Evolutionary conservation across 2,888 invertebrate species (phyloP).

Genomic region (Drosophila demipolita): DNA sequence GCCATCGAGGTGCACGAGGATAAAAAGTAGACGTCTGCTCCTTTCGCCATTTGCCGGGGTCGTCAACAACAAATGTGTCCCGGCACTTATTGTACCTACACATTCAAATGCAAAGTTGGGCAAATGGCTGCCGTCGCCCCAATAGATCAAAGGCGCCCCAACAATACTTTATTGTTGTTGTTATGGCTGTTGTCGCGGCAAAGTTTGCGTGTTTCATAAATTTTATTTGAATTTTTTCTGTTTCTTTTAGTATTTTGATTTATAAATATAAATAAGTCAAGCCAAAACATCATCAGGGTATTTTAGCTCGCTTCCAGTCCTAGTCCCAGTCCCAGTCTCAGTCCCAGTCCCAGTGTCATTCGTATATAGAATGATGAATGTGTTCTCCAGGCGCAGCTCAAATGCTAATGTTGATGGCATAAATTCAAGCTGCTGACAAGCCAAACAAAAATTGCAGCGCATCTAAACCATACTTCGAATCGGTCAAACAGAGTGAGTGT

Average conservation of each 20-base stretch:
- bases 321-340: not conserved
- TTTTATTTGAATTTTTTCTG: slow-evolving; percentile 20
- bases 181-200: slow-evolving; percentile 52
- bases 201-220: slow-evolving; percentile 74
- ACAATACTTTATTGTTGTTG: slow-evolving; percentile 31
- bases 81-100: slow-evolving; percentile 70
- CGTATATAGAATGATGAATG: slow-evolving; percentile 68
- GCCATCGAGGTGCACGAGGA: slow-evolving; percentile 28
- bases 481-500: not conserved
- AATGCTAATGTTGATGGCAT: slow-evolving; percentile 60
- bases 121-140: slow-evolving; percentile 59
- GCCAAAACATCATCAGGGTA: slow-evolving; percentile 70
- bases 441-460: slow-evolving; percentile 45
- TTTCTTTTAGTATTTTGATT: slow-evolving; percentile 65
- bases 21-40: slow-evolving; percentile 14
- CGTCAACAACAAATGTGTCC: slow-evolving; percentile 57
- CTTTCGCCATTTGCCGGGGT: slow-evolving; percentile 9
- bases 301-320: slow-evolving; percentile 33
- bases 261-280: slow-evolving; percentile 73
- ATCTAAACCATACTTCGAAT: slow-evolving; percentile 22
- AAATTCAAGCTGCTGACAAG: slow-evolving; percentile 65
- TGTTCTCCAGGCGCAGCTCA: slow-evolving; percentile 67
- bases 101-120: slow-evolving; percentile 41
- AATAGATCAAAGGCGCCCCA: slow-evolving; percentile 69
- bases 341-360: not conserved